Base-by-base conservation (phyloP, 2,113 vertebrate genomes). In the Megalops atlanticus region DNA sequence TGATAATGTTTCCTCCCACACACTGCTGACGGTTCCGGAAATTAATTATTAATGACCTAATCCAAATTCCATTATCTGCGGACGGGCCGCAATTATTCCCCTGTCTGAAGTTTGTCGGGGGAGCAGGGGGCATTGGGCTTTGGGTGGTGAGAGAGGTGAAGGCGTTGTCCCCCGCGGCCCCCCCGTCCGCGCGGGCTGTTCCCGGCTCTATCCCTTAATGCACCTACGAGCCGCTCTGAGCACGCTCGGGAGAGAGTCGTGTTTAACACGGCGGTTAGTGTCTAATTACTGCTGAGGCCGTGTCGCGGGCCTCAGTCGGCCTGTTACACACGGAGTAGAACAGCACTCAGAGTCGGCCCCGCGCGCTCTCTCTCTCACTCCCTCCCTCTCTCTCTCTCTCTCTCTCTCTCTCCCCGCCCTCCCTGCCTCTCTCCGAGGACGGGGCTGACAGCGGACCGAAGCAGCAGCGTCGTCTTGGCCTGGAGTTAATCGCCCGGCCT, bases 261-360 rank as follows among this genome's bases (percentile, higher is more conserved):
- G 89, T 89, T 87, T 77, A 88, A 88, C 88, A 87, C 87, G 85
- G 87, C 87, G 83, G 88, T 84, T 78, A 88, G 87, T 84, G 84
- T 91, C 84, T 90, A 89, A 91, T 89, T 89, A 89, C 89, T 82
- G 85, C 81, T 81, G 86, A 76, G 87, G 86, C 82, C 3, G 43
- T 85, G 85, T 88, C 85, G 31, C 68, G 15, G 76, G 82, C 85
- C 88, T 81, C 84, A 73, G 84, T 85, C 76, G 74, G 47, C 52
- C 83, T 83, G 82, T 82, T 86, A 80, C 82, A 87, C 85, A 87
- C 84, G 76, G 36, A 76, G 40, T 45, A 45, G 39, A 43, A 12
- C 40, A 76, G 39, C 11, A 2, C 21, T 3, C 39, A 10, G 31
- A 6, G 70, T 14, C 4, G 15, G 10, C 33, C 21, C 64, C 11